These are phyloP conservation scores for Limnephilus rhombicus DNA, from an alignment of 2,888 invertebrate species.

Conservation along the genomic window DNA sequence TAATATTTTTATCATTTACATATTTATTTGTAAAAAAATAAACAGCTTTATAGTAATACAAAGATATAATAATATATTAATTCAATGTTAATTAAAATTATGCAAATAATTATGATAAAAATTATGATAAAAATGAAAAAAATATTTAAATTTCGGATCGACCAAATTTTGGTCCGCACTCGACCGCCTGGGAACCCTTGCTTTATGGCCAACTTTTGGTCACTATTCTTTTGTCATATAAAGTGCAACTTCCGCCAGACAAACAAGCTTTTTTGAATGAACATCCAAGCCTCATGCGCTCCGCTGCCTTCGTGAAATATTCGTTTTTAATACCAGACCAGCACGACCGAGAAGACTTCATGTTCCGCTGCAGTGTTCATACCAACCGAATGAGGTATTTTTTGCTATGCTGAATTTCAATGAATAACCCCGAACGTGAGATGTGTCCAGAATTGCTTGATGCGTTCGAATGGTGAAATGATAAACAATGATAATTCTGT, in stretches of 20 bases:
- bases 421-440: background rate
- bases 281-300: background rate
- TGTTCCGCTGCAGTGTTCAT: background rate
- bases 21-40: no score
- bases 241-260: background rate
- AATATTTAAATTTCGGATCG: no score
- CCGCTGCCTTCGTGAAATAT: constrained; percentile 12
- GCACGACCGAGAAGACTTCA: background rate
- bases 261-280: background rate
- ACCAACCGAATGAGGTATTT: background rate
- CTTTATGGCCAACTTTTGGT: background rate
- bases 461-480: background rate
- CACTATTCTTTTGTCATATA: background rate
- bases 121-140: no score
- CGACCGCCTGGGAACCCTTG: no score
- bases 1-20: no score
- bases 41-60: no score
- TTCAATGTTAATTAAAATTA: no score
- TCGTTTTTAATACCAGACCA: constrained; percentile 3
- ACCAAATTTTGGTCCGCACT: no score
- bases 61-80: no score
- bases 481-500: background rate
- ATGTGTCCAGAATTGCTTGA: background rate
- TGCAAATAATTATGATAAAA: no score
- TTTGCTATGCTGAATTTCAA: constrained; percentile 7